Base-by-base conservation (phyloP, 2,888 invertebrate genomes). In the Volucella inanis region DNA sequence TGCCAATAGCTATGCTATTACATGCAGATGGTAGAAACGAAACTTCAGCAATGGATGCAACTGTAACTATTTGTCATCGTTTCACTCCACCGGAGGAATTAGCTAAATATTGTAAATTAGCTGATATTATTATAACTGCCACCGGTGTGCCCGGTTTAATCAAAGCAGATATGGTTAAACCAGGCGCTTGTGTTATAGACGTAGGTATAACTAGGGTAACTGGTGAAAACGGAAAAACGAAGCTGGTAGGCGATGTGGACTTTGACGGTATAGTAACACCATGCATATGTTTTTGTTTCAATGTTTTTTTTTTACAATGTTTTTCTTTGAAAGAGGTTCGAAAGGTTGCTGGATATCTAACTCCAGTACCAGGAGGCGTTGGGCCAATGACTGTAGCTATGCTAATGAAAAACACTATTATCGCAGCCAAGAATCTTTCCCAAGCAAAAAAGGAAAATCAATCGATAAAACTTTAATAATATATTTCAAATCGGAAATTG, bases 341-440 rank as follows among this genome's bases (percentile, higher is more conserved):
- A 78, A 93, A 97, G 92, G 93, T 97, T 31, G 98, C 98, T 9
- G 96, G 97, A 10, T 94, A 95, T 68, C 95, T 98, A 59, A 97
- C 98, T 0, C 98, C 98, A 0, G 98, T 98, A 0, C 98, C 98
- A 0, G 94, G 98, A 1, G 98, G 98, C 2, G 98, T 97, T 4
- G 98, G 98, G 0, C 98, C 98, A 0, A 97, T 98, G 96, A 98
- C 98, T 0, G 98, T 98, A 0, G 96, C 97, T 0, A 98, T 98
- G 97, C 92, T 98, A 45, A 97, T 98, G 97, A 94, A 94, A 88
- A 98, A 98, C 90, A 98, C 98, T 0, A 93, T 98, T 80, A 93
- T 93, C 88, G 97, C 97, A 0, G 96, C 96, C 0, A 93, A 93
- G 89, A 92, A 90, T 38, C 90, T 93, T 8, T 89, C 90, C 1